These are phyloP conservation scores for Coluber constrictor DNA, from an alignment of 2,797 vertebrate genomes.

Conservation along the genomic window DNA sequence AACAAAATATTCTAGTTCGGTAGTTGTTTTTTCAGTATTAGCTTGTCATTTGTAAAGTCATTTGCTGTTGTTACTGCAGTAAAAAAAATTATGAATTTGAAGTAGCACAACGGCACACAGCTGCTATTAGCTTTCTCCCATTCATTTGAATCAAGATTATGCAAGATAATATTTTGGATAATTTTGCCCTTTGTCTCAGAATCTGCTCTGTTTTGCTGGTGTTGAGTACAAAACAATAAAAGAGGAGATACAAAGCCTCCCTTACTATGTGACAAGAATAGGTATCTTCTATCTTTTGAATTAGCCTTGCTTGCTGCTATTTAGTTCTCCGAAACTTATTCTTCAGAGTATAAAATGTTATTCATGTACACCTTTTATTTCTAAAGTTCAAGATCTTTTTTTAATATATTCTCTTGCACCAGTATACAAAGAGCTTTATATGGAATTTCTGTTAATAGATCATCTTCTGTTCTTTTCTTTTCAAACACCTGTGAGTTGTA, in stretches of 20 bases:
- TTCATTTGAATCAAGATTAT: background rate
- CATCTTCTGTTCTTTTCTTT: conserved; percentile 23
- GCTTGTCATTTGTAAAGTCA: conserved; percentile 36
- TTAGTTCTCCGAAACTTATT: conserved; percentile 18
- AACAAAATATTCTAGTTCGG: background rate
- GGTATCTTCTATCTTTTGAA: conserved; percentile 32
- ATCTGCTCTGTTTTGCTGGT: conserved; percentile 23
- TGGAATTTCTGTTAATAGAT: conserved; percentile 27
- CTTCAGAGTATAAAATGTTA: conserved; percentile 26
- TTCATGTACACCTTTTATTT: conserved; percentile 44
- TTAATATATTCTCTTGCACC: conserved; percentile 25
- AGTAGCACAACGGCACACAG: background rate
- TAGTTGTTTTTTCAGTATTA: background rate
- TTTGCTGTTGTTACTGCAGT: background rate
- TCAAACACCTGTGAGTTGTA: conserved; percentile 26
- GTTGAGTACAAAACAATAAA: conserved; percentile 39
- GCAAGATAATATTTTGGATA: background rate
- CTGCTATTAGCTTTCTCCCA: background rate
- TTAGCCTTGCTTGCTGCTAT: background rate
- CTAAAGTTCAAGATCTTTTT: background rate
- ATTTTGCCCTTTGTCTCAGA: conserved; percentile 23
- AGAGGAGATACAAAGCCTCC: conserved; percentile 22
- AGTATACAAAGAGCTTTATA: conserved; percentile 26
- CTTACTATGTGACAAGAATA: background rate
- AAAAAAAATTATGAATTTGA: background rate